Percentiles rank a stretch among this genome's conserved stretches.
phyloP scores from a whole-genome alignment of 2,797 vertebrate genomes.

The Emydoidea blandingii region DNA sequence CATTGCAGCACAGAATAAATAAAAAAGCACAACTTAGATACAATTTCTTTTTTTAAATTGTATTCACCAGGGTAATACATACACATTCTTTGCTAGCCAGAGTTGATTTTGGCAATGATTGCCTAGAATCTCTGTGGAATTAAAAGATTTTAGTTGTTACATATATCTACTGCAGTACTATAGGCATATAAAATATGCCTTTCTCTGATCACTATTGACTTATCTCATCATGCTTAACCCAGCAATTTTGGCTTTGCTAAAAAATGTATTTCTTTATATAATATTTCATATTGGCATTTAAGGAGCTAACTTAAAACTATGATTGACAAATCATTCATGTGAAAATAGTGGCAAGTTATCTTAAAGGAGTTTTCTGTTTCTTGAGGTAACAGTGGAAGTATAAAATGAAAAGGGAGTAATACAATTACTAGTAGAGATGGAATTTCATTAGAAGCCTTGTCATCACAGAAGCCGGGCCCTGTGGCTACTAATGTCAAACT shows the following conservation, averaged over 20 bases:
- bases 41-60: fast-evolving
- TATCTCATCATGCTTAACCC: not conserved
- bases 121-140: not conserved
- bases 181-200: fast-evolving
- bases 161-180: not conserved
- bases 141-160: not conserved
- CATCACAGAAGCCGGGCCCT: not conserved
- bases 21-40: not conserved
- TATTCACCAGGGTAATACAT: not conserved
- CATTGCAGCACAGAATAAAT: not conserved
- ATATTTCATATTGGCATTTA: not conserved
- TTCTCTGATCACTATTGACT: not conserved
- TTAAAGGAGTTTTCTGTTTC: not conserved
- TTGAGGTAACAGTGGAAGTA: not conserved
- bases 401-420: slow-evolving; percentile 4
- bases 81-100: not conserved
- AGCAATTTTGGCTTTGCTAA: not conserved
- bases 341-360: slow-evolving; percentile 3
- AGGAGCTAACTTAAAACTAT: slow-evolving; percentile 9
- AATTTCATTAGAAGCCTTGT: not conserved
- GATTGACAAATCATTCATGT: not conserved
- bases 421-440: slow-evolving; percentile 9
- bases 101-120: not conserved
- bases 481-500: not conserved
- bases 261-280: not conserved